Evolutionary conservation across 2,113 vertebrate species (phyloP).

Genomic region (Oenanthe melanoleuca): DNA sequence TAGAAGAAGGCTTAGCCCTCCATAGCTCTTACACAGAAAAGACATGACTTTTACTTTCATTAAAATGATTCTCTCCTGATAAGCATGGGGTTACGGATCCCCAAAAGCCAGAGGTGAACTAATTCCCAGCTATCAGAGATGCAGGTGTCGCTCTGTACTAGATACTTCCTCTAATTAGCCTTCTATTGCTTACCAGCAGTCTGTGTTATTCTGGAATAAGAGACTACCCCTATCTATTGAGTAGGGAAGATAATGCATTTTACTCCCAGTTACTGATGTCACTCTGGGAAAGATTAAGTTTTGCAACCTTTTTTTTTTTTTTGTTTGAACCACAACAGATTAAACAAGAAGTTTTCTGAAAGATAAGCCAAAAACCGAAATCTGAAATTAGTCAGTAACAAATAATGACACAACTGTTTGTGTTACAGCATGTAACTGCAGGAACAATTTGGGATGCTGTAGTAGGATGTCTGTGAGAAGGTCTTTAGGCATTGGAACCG

Average conservation of each 20-base stretch:
- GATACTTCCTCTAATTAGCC: neutral
- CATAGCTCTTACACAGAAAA: neutral
- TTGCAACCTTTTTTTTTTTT: neutral
- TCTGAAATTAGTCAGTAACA: neutral
- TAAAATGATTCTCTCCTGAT: neutral
- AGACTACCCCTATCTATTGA: neutral
- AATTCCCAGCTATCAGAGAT: neutral
- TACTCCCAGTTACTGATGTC: neutral
- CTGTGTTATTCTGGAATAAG: rapidly evolving
- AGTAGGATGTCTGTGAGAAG: neutral
- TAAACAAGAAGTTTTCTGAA: neutral
- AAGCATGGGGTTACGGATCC: rapidly evolving
- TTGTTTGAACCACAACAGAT: neutral
- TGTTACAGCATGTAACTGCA: neutral
- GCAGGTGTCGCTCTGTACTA: neutral
- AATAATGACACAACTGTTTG: neutral
- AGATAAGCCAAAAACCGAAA: neutral
- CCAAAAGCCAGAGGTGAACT: neutral
- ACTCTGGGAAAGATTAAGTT: neutral
- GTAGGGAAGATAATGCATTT: neutral
- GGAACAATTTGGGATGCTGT: neutral
- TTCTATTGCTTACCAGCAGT: neutral
- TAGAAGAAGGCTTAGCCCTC: neutral
- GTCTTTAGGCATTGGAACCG: neutral
- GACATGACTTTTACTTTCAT: neutral